phyloP scores from a whole-genome alignment of 2,888 invertebrate genomes.

The Drosophila prolongata region DNA sequence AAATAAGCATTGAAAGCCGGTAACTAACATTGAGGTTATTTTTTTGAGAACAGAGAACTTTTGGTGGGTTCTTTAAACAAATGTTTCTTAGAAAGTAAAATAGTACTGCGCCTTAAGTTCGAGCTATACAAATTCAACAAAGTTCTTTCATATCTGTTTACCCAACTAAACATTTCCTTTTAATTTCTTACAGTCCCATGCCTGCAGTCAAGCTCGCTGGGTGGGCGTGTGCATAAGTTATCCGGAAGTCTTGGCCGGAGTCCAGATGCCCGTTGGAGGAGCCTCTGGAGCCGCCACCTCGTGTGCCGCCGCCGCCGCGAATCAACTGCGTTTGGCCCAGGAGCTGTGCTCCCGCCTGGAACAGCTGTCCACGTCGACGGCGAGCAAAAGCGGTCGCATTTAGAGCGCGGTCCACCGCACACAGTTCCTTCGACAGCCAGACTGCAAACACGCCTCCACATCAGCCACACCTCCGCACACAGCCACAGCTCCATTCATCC shows the following conservation, averaged over 20 bases:
- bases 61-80: constrained; percentile 25
- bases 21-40: constrained; percentile 15
- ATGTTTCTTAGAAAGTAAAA: constrained; percentile 11
- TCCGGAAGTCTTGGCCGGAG: constrained; percentile 79
- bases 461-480: constrained; percentile 29
- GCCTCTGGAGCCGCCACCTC: constrained; percentile 65
- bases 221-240: constrained; percentile 87
- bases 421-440: constrained; percentile 67
- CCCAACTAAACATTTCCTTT: constrained; percentile 5
- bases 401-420: constrained; percentile 30
- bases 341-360: constrained; percentile 86
- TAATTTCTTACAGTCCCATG: constrained; percentile 87
- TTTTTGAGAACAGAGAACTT: not conserved
- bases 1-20: constrained; percentile 17
- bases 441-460: constrained; percentile 37
- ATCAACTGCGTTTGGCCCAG: constrained; percentile 85
- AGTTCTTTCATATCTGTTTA: not conserved
- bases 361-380: constrained; percentile 85
- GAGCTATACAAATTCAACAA: constrained; percentile 2
- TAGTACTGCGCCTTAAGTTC: constrained; percentile 9
- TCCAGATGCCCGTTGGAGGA: constrained; percentile 68
- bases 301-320: constrained; percentile 82
- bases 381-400: constrained; percentile 79
- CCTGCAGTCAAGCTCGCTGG: constrained; percentile 90
- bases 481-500: constrained; percentile 18